Conservation (phyloP, 2,797 vertebrate species). For the Sebastes nivosus region DNA sequence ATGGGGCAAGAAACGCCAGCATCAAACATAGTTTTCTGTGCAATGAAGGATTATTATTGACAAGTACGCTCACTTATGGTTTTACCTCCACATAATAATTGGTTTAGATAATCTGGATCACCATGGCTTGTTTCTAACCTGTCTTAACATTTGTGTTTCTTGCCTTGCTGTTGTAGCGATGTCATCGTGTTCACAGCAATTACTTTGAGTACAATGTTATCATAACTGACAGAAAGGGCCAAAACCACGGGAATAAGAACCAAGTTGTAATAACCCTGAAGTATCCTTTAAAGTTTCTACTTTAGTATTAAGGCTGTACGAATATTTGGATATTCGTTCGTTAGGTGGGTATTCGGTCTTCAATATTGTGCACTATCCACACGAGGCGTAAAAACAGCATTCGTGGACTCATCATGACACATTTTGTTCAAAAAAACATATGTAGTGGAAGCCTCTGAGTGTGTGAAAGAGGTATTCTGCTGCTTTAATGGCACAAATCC, state of each 20-base stretch:
- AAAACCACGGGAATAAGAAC: not conserved
- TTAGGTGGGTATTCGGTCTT: no score
- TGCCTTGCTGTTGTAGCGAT: not conserved
- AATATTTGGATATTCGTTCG: no score
- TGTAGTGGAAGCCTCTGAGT: no score
- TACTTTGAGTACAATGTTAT: not conserved
- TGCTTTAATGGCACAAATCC: no score
- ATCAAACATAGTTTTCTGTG: not conserved
- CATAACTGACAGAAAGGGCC: not conserved
- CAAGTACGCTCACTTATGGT: not conserved
- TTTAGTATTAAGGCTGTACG: not conserved
- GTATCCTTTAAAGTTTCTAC: constrained; percentile 26
- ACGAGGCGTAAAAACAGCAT: no score
- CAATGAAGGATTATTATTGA: not conserved
- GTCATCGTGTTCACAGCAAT: not conserved
- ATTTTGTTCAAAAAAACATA: no score
- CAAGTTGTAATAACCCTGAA: not conserved
- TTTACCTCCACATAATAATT: not conserved
- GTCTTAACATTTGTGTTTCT: not conserved
- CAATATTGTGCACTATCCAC: no score
- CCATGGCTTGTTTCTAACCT: not conserved
- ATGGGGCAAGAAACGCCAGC: not conserved
- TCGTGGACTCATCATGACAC: no score
- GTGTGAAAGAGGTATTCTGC: no score
- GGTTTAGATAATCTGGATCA: not conserved